Evolutionary conservation across 2,888 invertebrate genomes (phyloP).

Genomic region (Sinelater perroti): DNA sequence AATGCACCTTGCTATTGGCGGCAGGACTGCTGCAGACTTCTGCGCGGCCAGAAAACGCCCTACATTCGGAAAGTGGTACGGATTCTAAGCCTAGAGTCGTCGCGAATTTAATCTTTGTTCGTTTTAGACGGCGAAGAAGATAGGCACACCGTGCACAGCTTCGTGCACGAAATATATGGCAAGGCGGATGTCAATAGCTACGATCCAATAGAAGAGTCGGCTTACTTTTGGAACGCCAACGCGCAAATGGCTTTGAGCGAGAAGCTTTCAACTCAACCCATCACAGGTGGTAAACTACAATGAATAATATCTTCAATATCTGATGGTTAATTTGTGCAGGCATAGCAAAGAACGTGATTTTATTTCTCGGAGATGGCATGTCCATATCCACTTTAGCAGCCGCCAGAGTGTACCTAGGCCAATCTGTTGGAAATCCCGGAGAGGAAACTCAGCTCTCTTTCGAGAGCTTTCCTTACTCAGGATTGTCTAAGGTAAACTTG

Average conservation of each 20-base stretch:
- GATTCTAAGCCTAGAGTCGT: no score
- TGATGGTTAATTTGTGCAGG: constrained; percentile 45
- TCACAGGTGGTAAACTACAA: not conserved
- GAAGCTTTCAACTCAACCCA: constrained; percentile 23
- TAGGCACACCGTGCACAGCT: no score
- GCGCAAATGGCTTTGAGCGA: constrained; percentile 39
- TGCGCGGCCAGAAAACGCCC: no score
- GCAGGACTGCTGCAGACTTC: no score
- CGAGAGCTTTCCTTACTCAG: constrained; percentile 79
- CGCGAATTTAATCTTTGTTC: no score
- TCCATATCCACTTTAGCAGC: constrained; percentile 83
- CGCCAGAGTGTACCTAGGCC: constrained; percentile 77
- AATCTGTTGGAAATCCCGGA: constrained; percentile 66
- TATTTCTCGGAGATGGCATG: constrained; percentile 91
- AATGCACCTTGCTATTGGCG: no score
- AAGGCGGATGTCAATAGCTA: no score
- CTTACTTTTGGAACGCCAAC: constrained; percentile 43
- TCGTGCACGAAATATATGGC: no score
- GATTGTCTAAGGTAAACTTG: constrained; percentile 76
- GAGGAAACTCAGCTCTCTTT: constrained; percentile 77
- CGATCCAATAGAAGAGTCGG: constrained; percentile 41
- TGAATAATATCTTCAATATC: constrained; percentile 11
- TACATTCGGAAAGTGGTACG: no score
- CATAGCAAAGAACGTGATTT: constrained; percentile 77
- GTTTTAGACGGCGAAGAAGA: no score